Conservation (phyloP, 2,888 invertebrate genomes). For the Mechanitis mazaeus region DNA sequence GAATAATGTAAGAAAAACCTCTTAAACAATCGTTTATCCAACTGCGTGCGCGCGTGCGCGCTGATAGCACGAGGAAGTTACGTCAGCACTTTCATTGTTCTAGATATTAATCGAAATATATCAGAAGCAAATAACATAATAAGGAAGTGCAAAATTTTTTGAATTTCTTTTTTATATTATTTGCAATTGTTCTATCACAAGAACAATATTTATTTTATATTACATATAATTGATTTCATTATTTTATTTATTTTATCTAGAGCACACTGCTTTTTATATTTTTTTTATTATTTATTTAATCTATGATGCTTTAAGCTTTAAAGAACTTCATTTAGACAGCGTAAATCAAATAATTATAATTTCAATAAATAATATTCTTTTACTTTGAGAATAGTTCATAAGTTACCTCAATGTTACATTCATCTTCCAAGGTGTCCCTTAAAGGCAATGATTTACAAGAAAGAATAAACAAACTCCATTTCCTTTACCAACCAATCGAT, state of each 20-base stretch:
- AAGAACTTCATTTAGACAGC: too few relatives aligned
- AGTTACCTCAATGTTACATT: background rate
- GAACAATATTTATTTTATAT: background rate
- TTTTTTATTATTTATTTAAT: too few relatives aligned
- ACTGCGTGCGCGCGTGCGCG: slow-evolving; percentile 35
- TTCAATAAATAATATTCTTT: too few relatives aligned
- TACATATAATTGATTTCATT: too few relatives aligned
- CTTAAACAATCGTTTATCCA: background rate
- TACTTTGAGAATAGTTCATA: too few relatives aligned
- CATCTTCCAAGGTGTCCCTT: background rate
- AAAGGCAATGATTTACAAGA: slow-evolving; percentile 34
- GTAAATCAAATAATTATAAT: too few relatives aligned
- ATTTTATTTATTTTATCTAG: too few relatives aligned
- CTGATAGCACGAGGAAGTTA: slow-evolving; percentile 35
- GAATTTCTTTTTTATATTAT: background rate
- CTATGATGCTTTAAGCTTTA: too few relatives aligned
- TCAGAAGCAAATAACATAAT: slow-evolving; percentile 24
- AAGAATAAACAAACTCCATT: slow-evolving; percentile 38
- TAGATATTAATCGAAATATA: slow-evolving; percentile 43
- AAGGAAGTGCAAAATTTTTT: slow-evolving; percentile 12
- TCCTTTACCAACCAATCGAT: slow-evolving; percentile 43
- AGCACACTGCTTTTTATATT: too few relatives aligned
- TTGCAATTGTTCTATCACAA: background rate
- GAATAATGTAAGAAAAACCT: background rate
- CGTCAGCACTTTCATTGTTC: slow-evolving; percentile 61